Evolutionary conservation across 2,797 vertebrate genomes (phyloP).

Genomic region (Diceros bicornis): DNA sequence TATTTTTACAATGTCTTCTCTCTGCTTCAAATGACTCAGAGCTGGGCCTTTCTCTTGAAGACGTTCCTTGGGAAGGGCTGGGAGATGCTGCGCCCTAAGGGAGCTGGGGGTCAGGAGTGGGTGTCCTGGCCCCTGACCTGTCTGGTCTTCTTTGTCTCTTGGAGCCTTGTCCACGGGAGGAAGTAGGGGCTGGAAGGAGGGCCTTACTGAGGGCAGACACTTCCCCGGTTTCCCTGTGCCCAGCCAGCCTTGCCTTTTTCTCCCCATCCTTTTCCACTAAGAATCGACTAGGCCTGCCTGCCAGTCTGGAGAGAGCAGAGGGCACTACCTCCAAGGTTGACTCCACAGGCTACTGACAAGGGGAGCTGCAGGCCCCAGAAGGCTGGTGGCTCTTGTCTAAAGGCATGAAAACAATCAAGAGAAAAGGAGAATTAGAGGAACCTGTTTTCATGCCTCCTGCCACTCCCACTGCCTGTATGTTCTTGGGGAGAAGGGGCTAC

Average conservation of each 20-base stretch:
- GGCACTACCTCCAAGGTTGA: background rate
- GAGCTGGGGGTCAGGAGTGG: background rate
- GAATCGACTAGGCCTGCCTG: background rate
- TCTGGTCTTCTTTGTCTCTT: background rate
- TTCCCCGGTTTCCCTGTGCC: background rate
- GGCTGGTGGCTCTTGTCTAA: background rate
- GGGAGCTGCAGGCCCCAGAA: background rate
- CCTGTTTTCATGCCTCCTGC: background rate
- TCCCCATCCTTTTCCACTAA: background rate
- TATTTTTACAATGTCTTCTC: constrained; percentile 88
- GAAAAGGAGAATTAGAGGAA: background rate
- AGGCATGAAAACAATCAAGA: background rate
- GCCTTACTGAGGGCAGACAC: background rate
- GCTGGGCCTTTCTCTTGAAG: constrained; percentile 40
- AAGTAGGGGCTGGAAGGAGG: background rate
- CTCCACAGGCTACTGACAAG: background rate
- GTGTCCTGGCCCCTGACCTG: background rate
- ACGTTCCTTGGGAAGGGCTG: background rate
- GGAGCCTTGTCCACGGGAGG: background rate
- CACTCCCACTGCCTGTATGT: fast-evolving
- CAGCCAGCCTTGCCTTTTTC: background rate
- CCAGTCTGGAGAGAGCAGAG: background rate
- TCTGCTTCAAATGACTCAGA: constrained; percentile 86
- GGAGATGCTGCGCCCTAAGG: background rate
- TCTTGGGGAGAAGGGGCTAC: background rate